Evolutionary conservation across 2,797 vertebrate genomes (phyloP), one percentile per base, ranked within the genome.

Genomic region (Orientallactaga sibirica): DNA sequence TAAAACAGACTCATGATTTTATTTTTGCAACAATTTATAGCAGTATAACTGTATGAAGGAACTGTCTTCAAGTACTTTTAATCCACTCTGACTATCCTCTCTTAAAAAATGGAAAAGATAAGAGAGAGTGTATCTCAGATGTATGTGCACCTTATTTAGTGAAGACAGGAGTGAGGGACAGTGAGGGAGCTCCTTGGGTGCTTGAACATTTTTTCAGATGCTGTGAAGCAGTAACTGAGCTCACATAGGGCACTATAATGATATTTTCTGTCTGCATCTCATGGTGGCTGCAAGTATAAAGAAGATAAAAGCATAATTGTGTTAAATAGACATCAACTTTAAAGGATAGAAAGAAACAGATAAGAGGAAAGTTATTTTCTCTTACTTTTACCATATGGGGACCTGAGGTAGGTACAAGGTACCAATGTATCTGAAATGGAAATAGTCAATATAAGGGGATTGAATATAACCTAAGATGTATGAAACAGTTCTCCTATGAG

Each of bases 81-180:
- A 76, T 86, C 10, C n/a, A 0, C 7, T 25, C 9, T 79, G 22
- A 41, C 16, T 5, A 22, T 48, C 12, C 4, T 93, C 5, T 10
- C 22, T 29, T 77, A 75, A 48, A 48, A 55, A 73, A 92, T 14
- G 27, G 33, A 37, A 81, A 92, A 43, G n/a, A 14, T 11, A 61
- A 10, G 24, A 75, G 4, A 14, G 5, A 66, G 0, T 15, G 82
- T 7, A 1, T n/a, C 15, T 67, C 55, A 71, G 14, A 20, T 20
- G 1, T 27, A 9, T 73, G 11, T 19, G 19, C 0, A 33, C 66
- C 9, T 64, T 22, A 27, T 0, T 2, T 5, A 12, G 15, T 5
- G 6, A 16, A 62, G 29, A 27, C 2, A 58, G 61, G 19, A 25
- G 43, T 2, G 58, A 64, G 8, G 4, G 12, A 33, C 18, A 3